phyloP scores from a whole-genome alignment of 2,797 vertebrate species.

The Peromyscus eremicus region DNA sequence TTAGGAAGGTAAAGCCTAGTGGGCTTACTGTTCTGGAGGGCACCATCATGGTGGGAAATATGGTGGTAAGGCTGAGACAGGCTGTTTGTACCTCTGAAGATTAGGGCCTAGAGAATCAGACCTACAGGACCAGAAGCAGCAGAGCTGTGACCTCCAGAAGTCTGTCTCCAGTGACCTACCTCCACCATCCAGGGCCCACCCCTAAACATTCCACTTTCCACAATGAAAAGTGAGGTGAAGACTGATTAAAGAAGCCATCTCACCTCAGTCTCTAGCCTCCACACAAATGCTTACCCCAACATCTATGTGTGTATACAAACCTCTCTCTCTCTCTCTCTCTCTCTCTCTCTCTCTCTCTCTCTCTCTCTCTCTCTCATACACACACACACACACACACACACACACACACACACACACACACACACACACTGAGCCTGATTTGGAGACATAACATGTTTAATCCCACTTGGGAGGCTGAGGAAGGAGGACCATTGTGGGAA shows the following conservation, averaged over 20 bases:
- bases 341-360: too few relatives aligned
- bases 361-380: too few relatives aligned
- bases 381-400: neutral
- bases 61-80: neutral
- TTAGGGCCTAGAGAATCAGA: neutral
- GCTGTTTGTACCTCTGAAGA: neutral
- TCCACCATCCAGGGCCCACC: too few relatives aligned
- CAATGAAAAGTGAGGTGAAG: too few relatives aligned
- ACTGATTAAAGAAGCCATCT: too few relatives aligned
- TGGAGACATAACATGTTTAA: neutral
- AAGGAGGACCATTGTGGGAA: neutral
- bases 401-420: neutral
- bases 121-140: neutral
- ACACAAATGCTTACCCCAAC: neutral
- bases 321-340: too few relatives aligned
- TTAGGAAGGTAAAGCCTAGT: neutral
- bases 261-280: neutral
- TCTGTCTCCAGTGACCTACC: too few relatives aligned
- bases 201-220: too few relatives aligned
- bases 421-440: neutral
- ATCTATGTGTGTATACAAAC: neutral
- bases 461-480: neutral
- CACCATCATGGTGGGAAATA: neutral
- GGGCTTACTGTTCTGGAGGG: too few relatives aligned
- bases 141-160: neutral